phyloP scores from a whole-genome alignment of 2,113 vertebrate species.

The Entelurus aequoreus region DNA sequence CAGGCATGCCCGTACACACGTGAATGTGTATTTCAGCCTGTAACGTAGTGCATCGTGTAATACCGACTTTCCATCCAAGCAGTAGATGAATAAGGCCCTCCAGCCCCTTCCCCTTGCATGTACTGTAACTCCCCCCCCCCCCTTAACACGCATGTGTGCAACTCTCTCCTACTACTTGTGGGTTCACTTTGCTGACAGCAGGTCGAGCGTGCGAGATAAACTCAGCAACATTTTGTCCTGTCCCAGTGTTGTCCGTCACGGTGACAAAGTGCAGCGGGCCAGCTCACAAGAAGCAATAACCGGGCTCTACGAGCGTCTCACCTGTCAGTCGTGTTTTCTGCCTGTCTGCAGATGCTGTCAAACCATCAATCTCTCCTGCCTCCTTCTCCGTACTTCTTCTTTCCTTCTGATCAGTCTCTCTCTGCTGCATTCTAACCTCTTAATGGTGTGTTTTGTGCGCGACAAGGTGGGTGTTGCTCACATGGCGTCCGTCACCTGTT shows the following conservation, averaged over 20 bases:
- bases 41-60: slow-evolving; percentile 12
- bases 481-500: slow-evolving; percentile 7
- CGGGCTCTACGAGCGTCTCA: slow-evolving; percentile 43
- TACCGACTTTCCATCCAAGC: slow-evolving; percentile 19
- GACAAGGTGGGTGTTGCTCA: slow-evolving; percentile 7
- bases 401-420: slow-evolving; percentile 6
- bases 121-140: slow-evolving; percentile 15
- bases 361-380: slow-evolving; percentile 43
- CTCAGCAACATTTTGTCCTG: slow-evolving; percentile 36
- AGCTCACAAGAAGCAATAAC: slow-evolving; percentile 47
- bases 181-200: slow-evolving; percentile 22
- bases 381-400: slow-evolving; percentile 26
- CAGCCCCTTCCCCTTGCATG: slow-evolving; percentile 24
- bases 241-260: slow-evolving; percentile 40
- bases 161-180: slow-evolving; percentile 2
- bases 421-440: slow-evolving; percentile 8
- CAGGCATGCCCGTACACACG: background rate
- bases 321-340: slow-evolving; percentile 49
- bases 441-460: slow-evolving; percentile 7
- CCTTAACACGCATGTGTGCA: slow-evolving; percentile 28
- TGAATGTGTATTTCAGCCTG: background rate
- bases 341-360: slow-evolving; percentile 59
- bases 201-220: slow-evolving; percentile 17
- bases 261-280: slow-evolving; percentile 49
- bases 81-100: slow-evolving; percentile 45